Evolutionary conservation across 2,888 invertebrate genomes (phyloP).

Genomic region (Ectemnius lituratus): DNA sequence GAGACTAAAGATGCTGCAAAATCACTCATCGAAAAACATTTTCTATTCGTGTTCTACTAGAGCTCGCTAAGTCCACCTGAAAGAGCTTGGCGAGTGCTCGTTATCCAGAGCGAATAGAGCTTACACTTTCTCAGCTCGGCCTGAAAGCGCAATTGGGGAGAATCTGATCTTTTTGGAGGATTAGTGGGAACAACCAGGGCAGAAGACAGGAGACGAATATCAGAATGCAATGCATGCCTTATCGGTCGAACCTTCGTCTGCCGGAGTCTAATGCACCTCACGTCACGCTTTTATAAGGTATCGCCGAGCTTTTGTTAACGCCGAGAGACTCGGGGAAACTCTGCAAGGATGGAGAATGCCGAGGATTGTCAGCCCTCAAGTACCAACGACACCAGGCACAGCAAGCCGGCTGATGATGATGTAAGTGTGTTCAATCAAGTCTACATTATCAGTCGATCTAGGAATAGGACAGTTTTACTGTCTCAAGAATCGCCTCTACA

Average conservation of each 20-base stretch:
- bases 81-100: neutral
- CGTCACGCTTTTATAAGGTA: conserved; percentile 71
- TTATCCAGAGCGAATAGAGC: no score
- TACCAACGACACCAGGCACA: conserved; percentile 45
- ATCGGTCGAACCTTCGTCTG: conserved; percentile 36
- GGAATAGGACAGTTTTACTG: neutral
- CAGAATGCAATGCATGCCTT: conserved; percentile 51
- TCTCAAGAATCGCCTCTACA: no score
- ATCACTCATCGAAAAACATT: neutral
- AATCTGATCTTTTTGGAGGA: no score
- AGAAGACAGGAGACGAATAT: conserved; percentile 5
- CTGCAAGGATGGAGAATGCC: conserved; percentile 66
- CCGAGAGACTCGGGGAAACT: conserved; percentile 36
- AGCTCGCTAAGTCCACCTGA: neutral
- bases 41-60: conserved; percentile 2
- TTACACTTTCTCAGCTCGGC: no score
- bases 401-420: conserved; percentile 60
- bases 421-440: conserved; percentile 62
- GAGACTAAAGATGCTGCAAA: neutral
- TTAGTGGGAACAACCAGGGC: no score
- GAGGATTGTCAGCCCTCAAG: conserved; percentile 63
- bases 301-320: conserved; percentile 60
- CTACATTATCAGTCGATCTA: no score
- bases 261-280: conserved; percentile 63
- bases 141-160: no score